Evolutionary conservation across 2,888 invertebrate species (phyloP).

Genomic region (Drosophila macrospina): DNA sequence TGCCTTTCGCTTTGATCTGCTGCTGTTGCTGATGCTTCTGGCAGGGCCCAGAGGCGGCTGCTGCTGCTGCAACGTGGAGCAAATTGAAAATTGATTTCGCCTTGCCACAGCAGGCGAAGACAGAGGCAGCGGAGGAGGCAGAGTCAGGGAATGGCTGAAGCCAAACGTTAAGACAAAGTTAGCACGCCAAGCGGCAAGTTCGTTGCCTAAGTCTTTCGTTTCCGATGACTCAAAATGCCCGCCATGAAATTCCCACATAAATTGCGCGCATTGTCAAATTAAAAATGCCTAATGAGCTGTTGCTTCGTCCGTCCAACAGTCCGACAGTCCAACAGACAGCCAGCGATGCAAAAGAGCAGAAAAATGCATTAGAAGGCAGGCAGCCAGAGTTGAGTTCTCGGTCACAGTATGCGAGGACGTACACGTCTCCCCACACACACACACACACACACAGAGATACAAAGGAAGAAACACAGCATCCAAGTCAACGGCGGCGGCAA

Average conservation of each 20-base stretch:
- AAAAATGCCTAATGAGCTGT: slow-evolving; percentile 83
- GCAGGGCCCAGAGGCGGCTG: slow-evolving; percentile 49
- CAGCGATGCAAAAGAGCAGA: slow-evolving; percentile 72
- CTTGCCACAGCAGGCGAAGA: slow-evolving; percentile 36
- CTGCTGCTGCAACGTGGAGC: slow-evolving; percentile 65
- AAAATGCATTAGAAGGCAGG: slow-evolving; percentile 72
- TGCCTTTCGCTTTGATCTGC: slow-evolving; percentile 70
- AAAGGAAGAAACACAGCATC: slow-evolving; percentile 23
- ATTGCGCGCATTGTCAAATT: slow-evolving; percentile 83
- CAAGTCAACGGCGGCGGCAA: slow-evolving; percentile 67
- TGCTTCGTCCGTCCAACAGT: slow-evolving; percentile 41
- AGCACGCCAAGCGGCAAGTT: slow-evolving; percentile 61
- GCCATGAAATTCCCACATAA: slow-evolving; percentile 82
- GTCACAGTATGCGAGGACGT: slow-evolving; percentile 26
- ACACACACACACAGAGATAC: slow-evolving; percentile 1
- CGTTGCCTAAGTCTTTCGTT: slow-evolving; percentile 78
- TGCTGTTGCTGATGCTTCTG: slow-evolving; percentile 56
- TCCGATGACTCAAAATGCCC: slow-evolving; percentile 73
- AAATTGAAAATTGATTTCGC: slow-evolving; percentile 79
- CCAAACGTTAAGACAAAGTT: slow-evolving; percentile 41
- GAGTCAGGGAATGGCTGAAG: slow-evolving; percentile 12
- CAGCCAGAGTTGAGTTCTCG: slow-evolving; percentile 31
- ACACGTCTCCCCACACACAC: slow-evolving; percentile 10
- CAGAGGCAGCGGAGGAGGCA: background rate
- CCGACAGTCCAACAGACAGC: slow-evolving; percentile 31